phyloP scores from a whole-genome alignment of 1,140 invertebrate genomes.

The Panulirus ornatus region DNA sequence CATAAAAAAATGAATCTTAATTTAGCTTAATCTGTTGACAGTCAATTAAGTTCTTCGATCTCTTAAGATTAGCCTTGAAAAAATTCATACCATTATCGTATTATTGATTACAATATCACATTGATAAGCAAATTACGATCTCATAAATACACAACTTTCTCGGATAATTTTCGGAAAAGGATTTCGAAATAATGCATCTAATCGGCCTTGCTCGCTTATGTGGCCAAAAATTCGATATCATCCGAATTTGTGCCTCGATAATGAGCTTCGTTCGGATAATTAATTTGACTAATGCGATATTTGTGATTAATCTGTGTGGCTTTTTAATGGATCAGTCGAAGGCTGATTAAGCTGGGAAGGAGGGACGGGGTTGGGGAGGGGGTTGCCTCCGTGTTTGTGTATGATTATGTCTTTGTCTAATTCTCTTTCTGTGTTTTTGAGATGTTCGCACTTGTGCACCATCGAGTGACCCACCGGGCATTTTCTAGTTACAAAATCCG shows the following conservation, averaged over 20 bases:
- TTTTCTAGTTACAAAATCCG: too few species aligned
- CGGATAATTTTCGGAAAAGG: background rate
- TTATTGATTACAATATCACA: background rate
- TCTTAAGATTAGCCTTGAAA: conserved; percentile 7
- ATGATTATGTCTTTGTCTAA: too few species aligned
- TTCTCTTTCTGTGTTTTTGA: too few species aligned
- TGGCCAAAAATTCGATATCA: background rate
- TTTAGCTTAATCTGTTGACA: conserved; percentile 30
- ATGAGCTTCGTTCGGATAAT: background rate
- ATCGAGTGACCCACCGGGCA: too few species aligned
- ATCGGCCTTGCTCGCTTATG: background rate
- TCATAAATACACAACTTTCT: background rate
- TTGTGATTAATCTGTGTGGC: background rate
- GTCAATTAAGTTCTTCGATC: conserved; percentile 43
- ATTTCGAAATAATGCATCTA: background rate
- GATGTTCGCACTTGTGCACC: too few species aligned
- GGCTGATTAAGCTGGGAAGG: too few species aligned
- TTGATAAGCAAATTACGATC: background rate
- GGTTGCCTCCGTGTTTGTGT: too few species aligned
- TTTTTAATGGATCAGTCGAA: background rate
- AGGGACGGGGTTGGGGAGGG: too few species aligned
- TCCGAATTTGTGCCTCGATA: background rate
- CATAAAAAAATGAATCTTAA: background rate
- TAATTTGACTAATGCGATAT: conserved; percentile 18
- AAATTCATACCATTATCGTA: background rate